Conservation (phyloP, 2,113 vertebrate genomes). For the Muntiacus reevesi region DNA sequence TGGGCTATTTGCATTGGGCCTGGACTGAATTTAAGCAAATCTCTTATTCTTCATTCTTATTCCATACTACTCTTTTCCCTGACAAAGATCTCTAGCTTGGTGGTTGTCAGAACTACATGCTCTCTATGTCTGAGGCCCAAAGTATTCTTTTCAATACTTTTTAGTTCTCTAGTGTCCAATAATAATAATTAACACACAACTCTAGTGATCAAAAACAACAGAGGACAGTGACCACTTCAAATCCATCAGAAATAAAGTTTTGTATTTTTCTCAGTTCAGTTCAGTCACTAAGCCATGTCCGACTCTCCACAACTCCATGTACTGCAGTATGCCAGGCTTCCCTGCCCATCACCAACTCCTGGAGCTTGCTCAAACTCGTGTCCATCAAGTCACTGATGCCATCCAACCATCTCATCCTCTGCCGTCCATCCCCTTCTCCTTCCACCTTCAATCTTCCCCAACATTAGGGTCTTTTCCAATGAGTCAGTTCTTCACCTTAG, state of each 20-base stretch:
- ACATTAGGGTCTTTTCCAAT: background rate
- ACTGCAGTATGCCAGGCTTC: background rate
- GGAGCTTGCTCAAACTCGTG: background rate
- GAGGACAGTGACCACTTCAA: background rate
- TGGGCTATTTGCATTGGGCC: background rate
- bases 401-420: background rate
- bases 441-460: background rate
- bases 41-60: background rate
- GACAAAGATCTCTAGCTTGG: background rate
- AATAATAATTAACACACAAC: background rate
- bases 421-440: background rate
- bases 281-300: background rate
- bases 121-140: background rate
- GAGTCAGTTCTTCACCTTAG: background rate
- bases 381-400: background rate
- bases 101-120: background rate
- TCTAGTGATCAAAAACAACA: background rate
- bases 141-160: background rate
- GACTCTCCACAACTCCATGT: background rate
- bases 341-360: background rate
- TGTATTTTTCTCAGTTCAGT: background rate
- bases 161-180: background rate
- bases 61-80: background rate
- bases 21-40: background rate
- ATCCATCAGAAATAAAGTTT: background rate